Evolutionary conservation across 2,113 vertebrate species (phyloP), one percentile per base, ranked within the genome.

Genomic region (Eptatretus burgeri): DNA sequence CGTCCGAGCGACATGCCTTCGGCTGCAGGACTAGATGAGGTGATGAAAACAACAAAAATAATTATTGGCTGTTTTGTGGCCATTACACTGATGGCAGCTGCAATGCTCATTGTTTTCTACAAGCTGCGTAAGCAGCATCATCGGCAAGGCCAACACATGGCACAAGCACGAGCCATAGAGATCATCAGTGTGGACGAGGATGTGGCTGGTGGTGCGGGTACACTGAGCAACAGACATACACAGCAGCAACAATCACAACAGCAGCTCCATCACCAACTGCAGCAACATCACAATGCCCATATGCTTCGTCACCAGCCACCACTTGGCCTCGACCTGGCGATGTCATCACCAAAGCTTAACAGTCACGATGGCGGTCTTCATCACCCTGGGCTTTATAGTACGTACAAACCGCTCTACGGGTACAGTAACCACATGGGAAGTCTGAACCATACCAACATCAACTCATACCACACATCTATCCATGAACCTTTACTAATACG

Each of bases 41-140:
- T 89, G 71, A 93, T 96, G 88, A 87, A 83, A 78, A 96, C 89
- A 76, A 96, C 89, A 68, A 96, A 96, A 74, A 96, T 96, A 75
- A 94, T 96, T 76, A 96, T 96, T 67, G 86, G 86, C 66, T 94
- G 89, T 74, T 96, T 96, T 66, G 89, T 96, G 73, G 85, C 89
- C 1, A 85, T 93, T 67, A 94, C 89, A 13, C 77, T 94, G 68
- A 71, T 96, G 50, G 86, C 88, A 62, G 89, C 89, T 1, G 82
- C 82, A 74, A 94, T 96, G 89, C 73, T 96, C 70, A 83, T 96
- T 50, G 85, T 80, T 62, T 96, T 96, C 79, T 96, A 96, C 72
- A 96, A 96, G 73, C 78, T 94, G 65, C 85, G 89, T 51, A 96
- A 96, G 74, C 77, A 85, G 62, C 89, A 96, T 77, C 89, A 96